phyloP scores from a whole-genome alignment of 2,888 invertebrate species.

The Maniola hyperantus region DNA sequence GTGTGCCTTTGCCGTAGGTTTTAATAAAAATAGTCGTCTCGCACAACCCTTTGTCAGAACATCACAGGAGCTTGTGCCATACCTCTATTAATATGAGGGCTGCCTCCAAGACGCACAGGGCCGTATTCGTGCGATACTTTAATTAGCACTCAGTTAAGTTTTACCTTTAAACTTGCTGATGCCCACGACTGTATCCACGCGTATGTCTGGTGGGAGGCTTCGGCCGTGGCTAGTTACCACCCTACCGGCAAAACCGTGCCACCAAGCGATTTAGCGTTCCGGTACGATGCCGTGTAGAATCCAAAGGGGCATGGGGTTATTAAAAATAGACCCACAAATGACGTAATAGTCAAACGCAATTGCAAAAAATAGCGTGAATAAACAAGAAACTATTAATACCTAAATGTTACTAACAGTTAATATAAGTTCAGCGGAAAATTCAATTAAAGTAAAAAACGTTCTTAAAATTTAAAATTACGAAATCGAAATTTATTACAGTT shows the following conservation, averaged over 20 bases:
- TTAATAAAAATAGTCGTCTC: constrained; percentile 82
- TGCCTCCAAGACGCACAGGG: constrained; percentile 73
- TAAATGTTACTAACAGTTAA: background rate
- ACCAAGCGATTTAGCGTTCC: too few relatives aligned
- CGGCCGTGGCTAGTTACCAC: too few relatives aligned
- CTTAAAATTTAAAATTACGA: constrained; percentile 33
- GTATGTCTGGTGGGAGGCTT: too few relatives aligned
- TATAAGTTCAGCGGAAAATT: constrained; percentile 24
- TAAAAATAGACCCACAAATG: too few relatives aligned
- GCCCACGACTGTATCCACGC: too few relatives aligned
- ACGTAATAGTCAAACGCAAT: too few relatives aligned
- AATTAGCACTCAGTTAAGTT: constrained; percentile 44
- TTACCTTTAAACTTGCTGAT: too few relatives aligned
- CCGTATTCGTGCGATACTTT: constrained; percentile 52
- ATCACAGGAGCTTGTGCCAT: constrained; percentile 72
- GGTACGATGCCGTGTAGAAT: too few relatives aligned
- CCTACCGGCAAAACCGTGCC: too few relatives aligned
- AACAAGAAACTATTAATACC: constrained; percentile 3
- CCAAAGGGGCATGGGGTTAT: too few relatives aligned
- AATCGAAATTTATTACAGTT: constrained; percentile 39
- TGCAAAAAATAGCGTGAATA: too few relatives aligned
- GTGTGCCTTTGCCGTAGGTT: constrained; percentile 77
- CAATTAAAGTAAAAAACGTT: constrained; percentile 29
- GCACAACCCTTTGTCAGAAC: constrained; percentile 77
- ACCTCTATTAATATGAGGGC: constrained; percentile 71